Conservation (phyloP, 53 echinoderm and acorn worm species). For the Luidia sarsii region DNA sequence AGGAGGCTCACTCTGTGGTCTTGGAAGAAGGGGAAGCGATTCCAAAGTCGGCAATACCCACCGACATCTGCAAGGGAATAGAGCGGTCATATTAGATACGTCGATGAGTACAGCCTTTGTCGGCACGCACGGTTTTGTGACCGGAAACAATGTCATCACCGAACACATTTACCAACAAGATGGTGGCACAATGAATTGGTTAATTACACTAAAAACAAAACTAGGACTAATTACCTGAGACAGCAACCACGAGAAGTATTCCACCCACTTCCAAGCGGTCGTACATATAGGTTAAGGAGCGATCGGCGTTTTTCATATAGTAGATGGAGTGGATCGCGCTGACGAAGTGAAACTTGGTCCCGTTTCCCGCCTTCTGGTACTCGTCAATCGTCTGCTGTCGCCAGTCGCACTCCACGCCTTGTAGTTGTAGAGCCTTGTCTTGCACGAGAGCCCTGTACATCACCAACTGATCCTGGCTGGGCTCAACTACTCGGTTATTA, state of each 20-base stretch:
- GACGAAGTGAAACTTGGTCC: conserved; percentile 71
- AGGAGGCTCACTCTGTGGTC: background rate
- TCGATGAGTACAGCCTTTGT: too few species aligned
- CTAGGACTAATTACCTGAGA: conserved; percentile 56
- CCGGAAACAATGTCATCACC: too few species aligned
- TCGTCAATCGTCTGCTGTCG: conserved; percentile 57
- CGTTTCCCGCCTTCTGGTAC: conserved; percentile 39
- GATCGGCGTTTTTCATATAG: conserved; percentile 59
- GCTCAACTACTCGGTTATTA: conserved; percentile 74
- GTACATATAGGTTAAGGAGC: conserved; percentile 53
- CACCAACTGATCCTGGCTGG: conserved; percentile 50
- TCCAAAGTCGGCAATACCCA: background rate
- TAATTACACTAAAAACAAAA: too few species aligned
- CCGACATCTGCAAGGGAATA: conserved; percentile 29
- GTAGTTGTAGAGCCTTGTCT: conserved; percentile 2
- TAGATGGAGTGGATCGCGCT: conserved; percentile 79
- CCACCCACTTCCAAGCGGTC: conserved; percentile 69
- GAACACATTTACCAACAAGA: too few species aligned
- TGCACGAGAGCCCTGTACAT: conserved; percentile 60
- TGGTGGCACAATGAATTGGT: too few species aligned
- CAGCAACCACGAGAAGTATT: conserved; percentile 34
- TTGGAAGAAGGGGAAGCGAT: conserved; percentile 1
- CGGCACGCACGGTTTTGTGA: too few species aligned
- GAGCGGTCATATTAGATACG: too few species aligned
- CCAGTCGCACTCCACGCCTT: conserved; percentile 56